Evolutionary conservation across 2,888 invertebrate species (phyloP).

Genomic region (Blomia tropicalis): DNA sequence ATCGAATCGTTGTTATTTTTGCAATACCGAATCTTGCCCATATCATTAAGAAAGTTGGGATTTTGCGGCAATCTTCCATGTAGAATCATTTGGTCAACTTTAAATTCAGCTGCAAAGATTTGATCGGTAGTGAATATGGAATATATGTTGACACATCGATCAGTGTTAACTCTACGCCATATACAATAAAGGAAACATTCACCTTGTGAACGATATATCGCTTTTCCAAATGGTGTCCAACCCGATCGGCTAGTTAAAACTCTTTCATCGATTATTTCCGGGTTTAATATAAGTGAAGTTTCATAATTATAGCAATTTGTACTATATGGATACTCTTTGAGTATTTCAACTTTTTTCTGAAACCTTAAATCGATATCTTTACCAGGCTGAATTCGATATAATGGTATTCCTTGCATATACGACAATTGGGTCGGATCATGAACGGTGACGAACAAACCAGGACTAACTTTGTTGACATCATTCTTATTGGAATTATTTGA

Average conservation of each 20-base stretch:
- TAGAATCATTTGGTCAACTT: not conserved
- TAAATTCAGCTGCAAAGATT: not conserved
- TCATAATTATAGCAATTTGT: not conserved
- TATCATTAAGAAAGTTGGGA: not conserved
- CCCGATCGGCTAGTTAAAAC: not conserved
- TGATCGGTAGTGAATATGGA: not conserved
- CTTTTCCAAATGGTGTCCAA: not conserved
- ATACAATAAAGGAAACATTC: constrained; percentile 15
- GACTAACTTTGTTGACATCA: not conserved
- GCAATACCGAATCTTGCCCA: not conserved
- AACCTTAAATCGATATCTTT: not conserved
- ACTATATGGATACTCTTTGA: not conserved
- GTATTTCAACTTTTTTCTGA: not conserved
- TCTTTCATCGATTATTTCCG: not conserved
- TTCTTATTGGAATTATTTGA: not conserved
- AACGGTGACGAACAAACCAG: not conserved
- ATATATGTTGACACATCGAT: constrained; percentile 6
- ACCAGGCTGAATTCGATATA: not conserved
- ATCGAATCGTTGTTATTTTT: not conserved
- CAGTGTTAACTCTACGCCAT: not conserved
- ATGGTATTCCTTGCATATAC: not conserved
- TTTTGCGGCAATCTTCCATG: not conserved
- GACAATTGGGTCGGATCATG: not conserved
- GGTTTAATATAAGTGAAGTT: not conserved
- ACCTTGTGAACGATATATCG: not conserved